Base-by-base conservation (phyloP, 2,797 vertebrate genomes). In the Danio jaintianensis region DNA sequence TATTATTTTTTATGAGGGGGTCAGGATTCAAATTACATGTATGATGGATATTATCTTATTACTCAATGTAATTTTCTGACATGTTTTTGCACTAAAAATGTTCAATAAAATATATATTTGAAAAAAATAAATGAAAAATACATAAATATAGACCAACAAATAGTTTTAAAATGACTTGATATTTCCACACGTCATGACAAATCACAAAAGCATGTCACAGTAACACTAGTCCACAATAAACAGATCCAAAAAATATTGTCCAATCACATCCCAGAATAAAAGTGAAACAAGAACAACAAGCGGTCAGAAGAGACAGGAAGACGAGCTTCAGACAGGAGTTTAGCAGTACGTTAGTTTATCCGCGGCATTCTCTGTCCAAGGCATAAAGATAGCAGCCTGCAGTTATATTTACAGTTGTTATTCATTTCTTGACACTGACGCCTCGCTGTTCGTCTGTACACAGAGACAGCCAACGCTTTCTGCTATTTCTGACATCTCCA, bases 321-420 rank as follows among this genome's bases (percentile, higher is more conserved):
- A 47, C 18, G 50, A 22, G 45, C 18, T 78, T 40, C 29, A 70
- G 18, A 55, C 13, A 18, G n/a, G 55, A 43, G 77, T 70, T 62
- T 42, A 53, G 48, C 36, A 42, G 63, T 63, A 74, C 56, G 43
- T 40, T 47, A 10, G 22, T 18, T 43, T 48, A 77, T 56, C 48
- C 15, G 47, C 16, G 12, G 48, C 38, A 22, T 43, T 63, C 47
- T 56, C 56, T 42, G 22, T 58, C 53, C 40, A 7, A 59, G 53
- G 63, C 61, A 18, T 50, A 64, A 69, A 55, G 47, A 67, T 59
- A 71, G 75, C 61, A 66, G 67, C 8, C 76, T 83, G 81, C 1
- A 64, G 88, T 90, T 92, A 90, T 89, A 89, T 90, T 92, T 90
- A 91, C 85, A 79, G 73, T 59, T 75, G 87, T 90, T 89, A 91